These are phyloP conservation scores for Helicoverpa zea DNA, from an alignment of 1,140 invertebrate genomes.

Conservation along the genomic window DNA sequence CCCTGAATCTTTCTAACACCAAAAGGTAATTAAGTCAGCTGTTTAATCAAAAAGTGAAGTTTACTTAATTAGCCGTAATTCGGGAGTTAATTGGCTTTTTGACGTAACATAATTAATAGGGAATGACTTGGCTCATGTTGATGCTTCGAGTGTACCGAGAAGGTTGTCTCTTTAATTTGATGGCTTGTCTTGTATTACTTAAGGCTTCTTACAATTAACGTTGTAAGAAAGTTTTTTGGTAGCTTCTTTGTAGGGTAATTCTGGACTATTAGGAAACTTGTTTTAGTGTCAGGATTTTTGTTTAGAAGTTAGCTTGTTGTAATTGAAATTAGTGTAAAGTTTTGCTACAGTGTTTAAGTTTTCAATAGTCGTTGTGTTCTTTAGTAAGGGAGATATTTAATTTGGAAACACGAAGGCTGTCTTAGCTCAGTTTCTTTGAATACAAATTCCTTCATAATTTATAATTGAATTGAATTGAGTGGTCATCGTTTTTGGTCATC, in stretches of 20 bases:
- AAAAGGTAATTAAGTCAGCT: constrained; percentile 40
- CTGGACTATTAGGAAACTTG: no score
- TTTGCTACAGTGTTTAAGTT: background rate
- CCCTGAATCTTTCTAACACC: background rate
- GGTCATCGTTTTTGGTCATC: no score
- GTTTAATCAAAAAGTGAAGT: constrained; percentile 49
- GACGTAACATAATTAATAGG: constrained; percentile 37
- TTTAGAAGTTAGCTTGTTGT: no score
- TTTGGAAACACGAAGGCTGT: no score
- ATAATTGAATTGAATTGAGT: no score
- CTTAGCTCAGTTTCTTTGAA: no score
- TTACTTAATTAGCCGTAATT: constrained; percentile 43
- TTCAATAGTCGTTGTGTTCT: background rate
- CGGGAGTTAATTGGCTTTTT: constrained; percentile 29
- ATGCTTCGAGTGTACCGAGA: background rate
- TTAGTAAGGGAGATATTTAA: no score
- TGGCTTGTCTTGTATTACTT: background rate
- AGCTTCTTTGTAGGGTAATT: background rate
- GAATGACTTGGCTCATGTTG: background rate
- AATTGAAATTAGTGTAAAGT: no score
- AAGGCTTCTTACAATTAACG: background rate
- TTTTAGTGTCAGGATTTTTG: no score
- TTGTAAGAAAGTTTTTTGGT: background rate
- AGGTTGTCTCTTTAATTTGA: constrained; percentile 2
- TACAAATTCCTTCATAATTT: no score